A percentile compares a stretch with the other conserved stretches of the same genome.
Conservation (phyloP, 2,797 vertebrate genomes). For the Chrysocyon brachyurus region DNA sequence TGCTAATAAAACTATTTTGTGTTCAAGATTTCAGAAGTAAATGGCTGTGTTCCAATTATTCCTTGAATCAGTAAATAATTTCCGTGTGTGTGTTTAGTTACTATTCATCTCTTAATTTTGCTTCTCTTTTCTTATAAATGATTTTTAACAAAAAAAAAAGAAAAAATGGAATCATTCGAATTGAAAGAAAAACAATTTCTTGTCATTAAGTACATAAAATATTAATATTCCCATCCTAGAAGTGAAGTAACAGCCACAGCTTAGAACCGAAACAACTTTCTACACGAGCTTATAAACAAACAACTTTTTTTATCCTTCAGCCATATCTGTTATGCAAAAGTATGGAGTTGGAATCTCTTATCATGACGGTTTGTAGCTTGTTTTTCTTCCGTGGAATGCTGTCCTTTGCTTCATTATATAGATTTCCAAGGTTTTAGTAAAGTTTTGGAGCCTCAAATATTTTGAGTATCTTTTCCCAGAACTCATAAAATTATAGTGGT, state of each 20-base stretch:
- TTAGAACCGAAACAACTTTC: slow-evolving; percentile 1
- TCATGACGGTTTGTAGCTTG: background rate
- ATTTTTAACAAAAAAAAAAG: slow-evolving; percentile 12
- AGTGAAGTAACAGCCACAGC: background rate
- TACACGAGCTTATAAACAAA: background rate
- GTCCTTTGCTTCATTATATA: slow-evolving; percentile 52
- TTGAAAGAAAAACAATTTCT: slow-evolving; percentile 15
- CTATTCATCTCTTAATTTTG: slow-evolving; percentile 61
- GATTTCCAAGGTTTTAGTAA: slow-evolving; percentile 51
- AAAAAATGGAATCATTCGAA: slow-evolving; percentile 13
- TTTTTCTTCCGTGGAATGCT: slow-evolving; percentile 33
- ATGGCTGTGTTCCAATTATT: slow-evolving; percentile 18
- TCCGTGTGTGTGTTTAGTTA: slow-evolving; percentile 12
- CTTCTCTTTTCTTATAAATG: slow-evolving; percentile 49
- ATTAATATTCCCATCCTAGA: slow-evolving; percentile 1
- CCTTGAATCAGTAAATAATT: slow-evolving; percentile 27
- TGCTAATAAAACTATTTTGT: slow-evolving; percentile 21
- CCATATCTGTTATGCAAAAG: background rate
- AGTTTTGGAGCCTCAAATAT: slow-evolving; percentile 65
- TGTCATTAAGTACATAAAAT: background rate
- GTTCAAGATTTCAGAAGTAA: slow-evolving; percentile 52
- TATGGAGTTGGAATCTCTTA: background rate
- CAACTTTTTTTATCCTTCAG: background rate
- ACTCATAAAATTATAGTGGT: slow-evolving; percentile 62
- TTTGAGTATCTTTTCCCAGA: slow-evolving; percentile 67